Evolutionary conservation across 2,113 vertebrate species (phyloP).

Genomic region (Elephantulus edwardii): DNA sequence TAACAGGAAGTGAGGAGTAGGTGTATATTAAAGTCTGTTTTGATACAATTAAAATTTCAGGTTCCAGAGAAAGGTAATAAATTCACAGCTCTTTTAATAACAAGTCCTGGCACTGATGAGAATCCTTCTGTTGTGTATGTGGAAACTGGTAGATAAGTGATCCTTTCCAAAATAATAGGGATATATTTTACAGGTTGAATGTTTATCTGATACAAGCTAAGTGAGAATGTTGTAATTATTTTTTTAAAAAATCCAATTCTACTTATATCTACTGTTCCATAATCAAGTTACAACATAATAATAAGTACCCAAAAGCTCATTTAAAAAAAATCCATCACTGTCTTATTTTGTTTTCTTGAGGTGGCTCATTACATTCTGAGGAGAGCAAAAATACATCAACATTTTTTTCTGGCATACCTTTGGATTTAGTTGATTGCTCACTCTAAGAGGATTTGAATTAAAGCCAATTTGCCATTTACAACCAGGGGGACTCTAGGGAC

Average conservation of each 20-base stretch:
- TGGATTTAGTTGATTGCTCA: conserved; percentile 40
- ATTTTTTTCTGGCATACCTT: conserved; percentile 28
- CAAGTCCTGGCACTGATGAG: neutral
- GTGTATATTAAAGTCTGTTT: neutral
- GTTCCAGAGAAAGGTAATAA: neutral
- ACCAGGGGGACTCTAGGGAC: neutral
- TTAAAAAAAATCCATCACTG: conserved; percentile 25
- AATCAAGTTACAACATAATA: conserved; percentile 36
- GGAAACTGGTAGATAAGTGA: neutral
- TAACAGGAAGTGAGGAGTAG: too few relatives aligned
- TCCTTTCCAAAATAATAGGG: conserved; percentile 25
- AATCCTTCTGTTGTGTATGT: neutral
- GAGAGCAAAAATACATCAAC: conserved; percentile 13
- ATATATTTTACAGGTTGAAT: conserved; percentile 25
- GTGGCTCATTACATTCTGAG: conserved; percentile 42
- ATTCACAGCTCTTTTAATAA: conserved; percentile 9
- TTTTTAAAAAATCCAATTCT: neutral
- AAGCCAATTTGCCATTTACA: conserved; percentile 53
- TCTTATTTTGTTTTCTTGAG: conserved; percentile 40
- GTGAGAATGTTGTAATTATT: conserved; percentile 13
- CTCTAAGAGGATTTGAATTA: conserved; percentile 35
- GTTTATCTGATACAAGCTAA: conserved; percentile 38
- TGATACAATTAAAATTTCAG: neutral
- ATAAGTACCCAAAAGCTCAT: conserved; percentile 49
- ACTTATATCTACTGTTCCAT: neutral